Base-by-base conservation (phyloP, 2,797 vertebrate species). In the Hoplostethus mediterraneus region DNA sequence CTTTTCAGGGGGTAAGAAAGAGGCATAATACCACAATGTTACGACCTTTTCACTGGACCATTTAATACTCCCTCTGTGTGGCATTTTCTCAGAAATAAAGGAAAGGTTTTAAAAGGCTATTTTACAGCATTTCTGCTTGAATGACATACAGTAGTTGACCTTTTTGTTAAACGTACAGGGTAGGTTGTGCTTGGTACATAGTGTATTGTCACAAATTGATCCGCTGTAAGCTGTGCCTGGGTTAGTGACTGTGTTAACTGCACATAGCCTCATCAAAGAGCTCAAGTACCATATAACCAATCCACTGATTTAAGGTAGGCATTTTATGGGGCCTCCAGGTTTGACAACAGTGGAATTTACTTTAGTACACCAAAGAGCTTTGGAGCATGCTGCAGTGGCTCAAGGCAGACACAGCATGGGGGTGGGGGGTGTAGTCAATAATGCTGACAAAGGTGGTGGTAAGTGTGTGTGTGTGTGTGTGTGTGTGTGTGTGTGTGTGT, bases 401-500 rank as follows among this genome's bases (percentile, higher is more conserved):
- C 67, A 76, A 83, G 81, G 75, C 84, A 86, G 79, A 86, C 76
- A 87, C 75, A 79, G 81, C 75, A 79, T 68, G 65, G 33, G 5
- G 38, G 38, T 17, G 17, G 85, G 82, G 80, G 21, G 21, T 1
- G 77, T 73, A 76, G 85, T 84, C 87, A 78, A 87, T 90, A 90
- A 81, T 89, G 89, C 92, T 93, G 91, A 93, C 86, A 86, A 84
- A 89, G 80, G 64, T 76, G 73, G 63, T 74, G 66, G 71, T 82
- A 70, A 79, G 80, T 79, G 81, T 86, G 79, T 85, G 80, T 85
- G 67, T 73, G 38, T 76, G 44, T 65, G n/a, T 13, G 57, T 64
- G 55, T 70, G 69, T 75, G 70, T 55, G 38, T 55, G 63, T 72
- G 67, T 75, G 67, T 21, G 21, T 21, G 21, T 21, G 21, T 21